Percentiles rank a stretch among this genome's conserved stretches.
Conservation (phyloP, 2,113 vertebrate species). For the Melospiza melodia region DNA sequence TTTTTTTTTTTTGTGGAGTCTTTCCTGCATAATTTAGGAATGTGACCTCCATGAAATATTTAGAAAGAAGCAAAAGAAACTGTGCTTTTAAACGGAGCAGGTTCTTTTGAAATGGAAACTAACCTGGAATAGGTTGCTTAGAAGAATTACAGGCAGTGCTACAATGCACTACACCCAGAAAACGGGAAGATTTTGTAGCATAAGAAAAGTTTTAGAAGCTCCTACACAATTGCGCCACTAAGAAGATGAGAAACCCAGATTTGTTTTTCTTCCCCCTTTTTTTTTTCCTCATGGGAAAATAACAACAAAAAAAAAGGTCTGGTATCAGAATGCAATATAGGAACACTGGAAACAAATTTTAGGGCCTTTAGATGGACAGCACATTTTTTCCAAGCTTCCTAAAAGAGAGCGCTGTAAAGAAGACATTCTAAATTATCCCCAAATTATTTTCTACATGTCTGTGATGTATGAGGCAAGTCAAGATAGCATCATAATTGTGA, state of each 20-base stretch:
- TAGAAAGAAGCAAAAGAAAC: background rate
- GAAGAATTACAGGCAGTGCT: background rate
- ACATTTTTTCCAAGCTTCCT: background rate
- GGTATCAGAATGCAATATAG: background rate
- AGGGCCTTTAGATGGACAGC: background rate
- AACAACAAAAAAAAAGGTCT: background rate
- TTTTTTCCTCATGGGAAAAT: background rate
- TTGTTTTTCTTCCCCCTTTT: accelerated
- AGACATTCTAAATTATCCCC: background rate
- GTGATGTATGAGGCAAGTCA: background rate
- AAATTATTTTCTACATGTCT: background rate
- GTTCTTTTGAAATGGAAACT: background rate
- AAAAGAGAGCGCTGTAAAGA: background rate
- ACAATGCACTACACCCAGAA: background rate
- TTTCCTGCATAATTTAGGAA: background rate
- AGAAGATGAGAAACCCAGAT: background rate
- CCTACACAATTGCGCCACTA: background rate
- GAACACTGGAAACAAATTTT: background rate
- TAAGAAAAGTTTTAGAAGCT: background rate
- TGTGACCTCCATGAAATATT: background rate
- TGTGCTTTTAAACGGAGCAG: background rate
- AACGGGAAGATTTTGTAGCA: background rate
- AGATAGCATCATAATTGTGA: constrained; percentile 1
- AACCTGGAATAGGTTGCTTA: background rate
- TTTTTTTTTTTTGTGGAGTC: background rate